Base-by-base conservation (phyloP, 1,140 invertebrate species). In the Oncopodura yosiiana region DNA sequence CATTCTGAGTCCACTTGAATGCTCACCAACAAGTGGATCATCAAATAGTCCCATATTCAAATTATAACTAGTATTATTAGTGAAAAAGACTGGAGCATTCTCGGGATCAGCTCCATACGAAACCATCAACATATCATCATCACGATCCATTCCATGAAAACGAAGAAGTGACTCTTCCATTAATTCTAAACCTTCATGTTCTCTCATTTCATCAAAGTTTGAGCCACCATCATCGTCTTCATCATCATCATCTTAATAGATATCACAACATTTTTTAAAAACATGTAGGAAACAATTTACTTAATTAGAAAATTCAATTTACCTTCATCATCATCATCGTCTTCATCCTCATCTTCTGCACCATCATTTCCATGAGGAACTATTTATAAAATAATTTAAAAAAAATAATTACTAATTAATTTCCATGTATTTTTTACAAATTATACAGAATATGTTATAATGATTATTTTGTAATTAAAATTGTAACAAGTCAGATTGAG, bases 251-350 rank as follows among this genome's bases (percentile, higher is more conserved):
- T 78, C 80, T 56, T 82, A 81, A 50, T 83, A 81, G 27, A 80
- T 80, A 8, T 78, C 78, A 36, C 81, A 79, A 41, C 81, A 80
- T 34, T 81, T 78, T 42, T 79, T n/a, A n/a, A n/a, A n/a, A n/a
- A n/a, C n/a, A n/a, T n/a, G n/a, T n/a, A n/a, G n/a, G n/a, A n/a
- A 76, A 3, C 76, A 77, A 34, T 77, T 75, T 39, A 73, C 71
- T 54, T 37, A 11, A n/a, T n/a, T 21, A 44, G 16, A 27, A 3
- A 6, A 44, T 44, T 34, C 12, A 21, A 4, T 21, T 44, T 44
- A 21, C 39, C 76, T 43, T 77, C 76, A 53, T 77, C 74, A 56
- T 68, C 66, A 21, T 68, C 66, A 50, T 63, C 66, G 2, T 55
- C 55, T 23, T 55, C 59, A 8, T 57, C 55, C 11, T 48, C 55